Conservation (phyloP, 2,888 invertebrate genomes). For the Drosophila cognata region DNA sequence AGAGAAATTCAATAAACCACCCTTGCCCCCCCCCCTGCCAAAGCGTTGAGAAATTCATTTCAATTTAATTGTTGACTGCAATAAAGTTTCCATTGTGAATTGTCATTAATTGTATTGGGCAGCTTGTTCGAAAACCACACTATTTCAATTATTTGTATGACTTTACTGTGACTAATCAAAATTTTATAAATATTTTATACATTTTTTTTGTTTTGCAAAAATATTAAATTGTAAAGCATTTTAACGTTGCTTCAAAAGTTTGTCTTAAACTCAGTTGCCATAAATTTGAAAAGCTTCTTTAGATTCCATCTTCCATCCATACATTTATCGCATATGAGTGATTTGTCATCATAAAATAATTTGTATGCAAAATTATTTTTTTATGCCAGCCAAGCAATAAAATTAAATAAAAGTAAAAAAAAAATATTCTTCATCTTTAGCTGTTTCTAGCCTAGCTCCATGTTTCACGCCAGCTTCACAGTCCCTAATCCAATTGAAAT, state of each 20-base stretch:
- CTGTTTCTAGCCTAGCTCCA: too few species aligned
- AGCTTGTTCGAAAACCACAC: slow-evolving; percentile 34
- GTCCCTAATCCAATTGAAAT: slow-evolving; percentile 9
- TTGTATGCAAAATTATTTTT: slow-evolving; percentile 10
- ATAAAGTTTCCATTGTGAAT: slow-evolving; percentile 38
- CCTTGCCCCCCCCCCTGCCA: neutral
- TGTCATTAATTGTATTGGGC: slow-evolving; percentile 61
- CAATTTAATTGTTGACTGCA: slow-evolving; percentile 6
- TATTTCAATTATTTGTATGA: neutral
- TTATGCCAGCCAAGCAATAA: slow-evolving; percentile 2
- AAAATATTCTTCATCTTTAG: neutral
- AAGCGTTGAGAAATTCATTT: slow-evolving; percentile 41
- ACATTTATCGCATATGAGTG: neutral
- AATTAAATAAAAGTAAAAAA: slow-evolving; percentile 3
- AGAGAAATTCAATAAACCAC: slow-evolving; percentile 35
- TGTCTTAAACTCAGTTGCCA: neutral
- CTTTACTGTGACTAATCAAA: neutral
- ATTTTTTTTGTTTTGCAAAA: neutral
- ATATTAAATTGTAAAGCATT: neutral
- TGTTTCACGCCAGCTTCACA: neutral
- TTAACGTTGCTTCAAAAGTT: neutral
- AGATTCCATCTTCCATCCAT: neutral
- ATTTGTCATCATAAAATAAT: neutral
- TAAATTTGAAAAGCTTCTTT: neutral
- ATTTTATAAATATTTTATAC: neutral